Conservation (phyloP, 2,113 vertebrate species). For the Cyanoramphus novaezelandiae region DNA sequence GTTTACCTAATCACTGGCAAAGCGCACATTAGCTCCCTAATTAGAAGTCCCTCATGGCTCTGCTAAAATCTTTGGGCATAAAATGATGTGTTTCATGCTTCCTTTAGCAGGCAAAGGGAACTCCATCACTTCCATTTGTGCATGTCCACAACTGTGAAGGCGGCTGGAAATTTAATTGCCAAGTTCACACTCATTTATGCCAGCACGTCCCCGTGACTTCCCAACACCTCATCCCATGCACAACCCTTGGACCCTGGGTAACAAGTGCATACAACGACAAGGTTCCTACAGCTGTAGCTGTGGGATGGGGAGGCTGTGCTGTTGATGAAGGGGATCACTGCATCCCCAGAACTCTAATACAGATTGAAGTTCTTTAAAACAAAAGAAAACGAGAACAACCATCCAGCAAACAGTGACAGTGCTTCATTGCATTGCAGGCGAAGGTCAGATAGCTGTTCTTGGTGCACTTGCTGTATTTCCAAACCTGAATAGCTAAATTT, state of each 20-base stretch:
- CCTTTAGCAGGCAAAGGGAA: conserved; percentile 9
- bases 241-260: neutral
- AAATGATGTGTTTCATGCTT: conserved; percentile 50
- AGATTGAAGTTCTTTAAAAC: neutral
- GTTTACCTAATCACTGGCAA: conserved; percentile 65
- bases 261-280: neutral
- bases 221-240: neutral
- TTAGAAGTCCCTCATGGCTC: conserved; percentile 54
- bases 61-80: conserved; percentile 29
- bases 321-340: no score
- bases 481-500: neutral
- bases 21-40: conserved; percentile 56
- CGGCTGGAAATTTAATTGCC: neutral
- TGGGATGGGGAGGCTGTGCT: neutral
- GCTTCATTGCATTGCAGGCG: neutral
- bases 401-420: neutral
- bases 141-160: neutral
- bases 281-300: neutral
- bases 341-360: neutral
- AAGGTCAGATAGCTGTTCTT: neutral
- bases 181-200: neutral
- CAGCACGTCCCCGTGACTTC: neutral
- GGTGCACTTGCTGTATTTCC: neutral
- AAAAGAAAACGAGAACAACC: neutral
- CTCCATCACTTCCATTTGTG: neutral